Evolutionary conservation across 2,888 invertebrate species (phyloP), one percentile per base, ranked within the genome.

Genomic region (Gandaritis pyraliata): DNA sequence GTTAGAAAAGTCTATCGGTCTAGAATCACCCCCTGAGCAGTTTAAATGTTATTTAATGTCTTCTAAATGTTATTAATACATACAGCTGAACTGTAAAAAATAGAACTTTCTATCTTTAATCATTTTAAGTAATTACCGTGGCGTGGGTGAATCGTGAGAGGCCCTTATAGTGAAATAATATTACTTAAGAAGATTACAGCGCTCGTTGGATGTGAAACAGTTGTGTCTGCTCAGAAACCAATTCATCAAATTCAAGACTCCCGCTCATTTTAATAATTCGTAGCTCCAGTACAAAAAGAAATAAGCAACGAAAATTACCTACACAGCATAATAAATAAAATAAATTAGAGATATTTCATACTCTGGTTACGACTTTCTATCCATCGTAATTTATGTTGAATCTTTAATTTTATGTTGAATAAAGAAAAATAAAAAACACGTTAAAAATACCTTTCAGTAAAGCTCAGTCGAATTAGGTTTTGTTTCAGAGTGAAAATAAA

Each of bases 311-410:
- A 76, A 74, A 75, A 49, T 56, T 56, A 78, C 71, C 59, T 61
- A 39, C 52, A 51, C 55, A 72, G 74, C 78, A 80, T 81, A 80
- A 80, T 77, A 80, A 81, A 81, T 80, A 75, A 80, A 76, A 68
- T 68, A 77, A 82, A 82, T 81, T 82, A 52, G 30, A 30, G 30
- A 53, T 53, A 57, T 56, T 49, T 41, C 33, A 56, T 33, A 41
- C 13, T 33, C 33, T 33, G 30, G n/a, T 33, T 33, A 30, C 18
- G 56, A 49, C 30, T 49, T 43, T 56, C 29, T 16, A 48, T n/a
- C 33, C 41, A 45, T 57, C 18, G 13, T 41, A 41, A 30, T 41
- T n/a, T n/a, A n/a, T n/a, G n/a, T n/a, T n/a, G n/a, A 29, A 16
- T 53, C 7, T 18, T n/a, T 10, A 12, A 41, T 56, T 56, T 49